These are phyloP conservation scores for Pollicipes pollicipes DNA, from an alignment of 1,140 invertebrate species.

Conservation along the genomic window DNA sequence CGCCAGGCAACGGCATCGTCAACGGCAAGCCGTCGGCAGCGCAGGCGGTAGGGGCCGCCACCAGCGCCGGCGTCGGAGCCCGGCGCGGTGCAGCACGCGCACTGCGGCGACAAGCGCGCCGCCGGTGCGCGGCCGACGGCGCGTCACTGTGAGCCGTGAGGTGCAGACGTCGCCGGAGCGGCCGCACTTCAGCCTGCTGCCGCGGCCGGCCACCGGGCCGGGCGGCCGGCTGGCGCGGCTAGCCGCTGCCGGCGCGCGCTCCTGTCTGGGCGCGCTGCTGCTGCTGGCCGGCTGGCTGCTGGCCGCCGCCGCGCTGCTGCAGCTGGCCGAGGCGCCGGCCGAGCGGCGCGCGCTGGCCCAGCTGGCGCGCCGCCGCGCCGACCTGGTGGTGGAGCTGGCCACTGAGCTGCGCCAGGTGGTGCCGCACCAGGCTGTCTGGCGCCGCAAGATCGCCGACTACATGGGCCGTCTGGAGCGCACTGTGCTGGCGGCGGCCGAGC, in stretches of 20 bases:
- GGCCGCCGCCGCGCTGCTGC: background rate
- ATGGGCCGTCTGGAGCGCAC: background rate
- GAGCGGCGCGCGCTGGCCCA: background rate
- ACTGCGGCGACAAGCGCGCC: no score
- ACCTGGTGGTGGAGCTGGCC: background rate
- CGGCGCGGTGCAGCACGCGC: no score
- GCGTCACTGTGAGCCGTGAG: background rate
- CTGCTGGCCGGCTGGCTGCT: background rate
- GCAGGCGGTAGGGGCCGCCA: no score
- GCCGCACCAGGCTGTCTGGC: background rate
- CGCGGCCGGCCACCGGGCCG: no score
- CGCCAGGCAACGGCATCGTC: no score
- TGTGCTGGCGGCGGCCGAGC: background rate
- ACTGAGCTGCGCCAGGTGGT: slow-evolving; percentile 6
- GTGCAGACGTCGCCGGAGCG: background rate
- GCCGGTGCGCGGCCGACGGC: no score
- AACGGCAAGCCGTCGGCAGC: no score
- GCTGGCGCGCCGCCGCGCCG: background rate
- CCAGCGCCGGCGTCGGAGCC: no score
- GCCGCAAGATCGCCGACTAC: background rate
- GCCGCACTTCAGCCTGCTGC: background rate
- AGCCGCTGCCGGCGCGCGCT: background rate
- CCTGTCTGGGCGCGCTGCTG: background rate
- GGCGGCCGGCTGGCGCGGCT: background rate
- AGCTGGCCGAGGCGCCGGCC: background rate